Evolutionary conservation across 1,140 invertebrate genomes (phyloP).

Genomic region (Zophobas atratus): DNA sequence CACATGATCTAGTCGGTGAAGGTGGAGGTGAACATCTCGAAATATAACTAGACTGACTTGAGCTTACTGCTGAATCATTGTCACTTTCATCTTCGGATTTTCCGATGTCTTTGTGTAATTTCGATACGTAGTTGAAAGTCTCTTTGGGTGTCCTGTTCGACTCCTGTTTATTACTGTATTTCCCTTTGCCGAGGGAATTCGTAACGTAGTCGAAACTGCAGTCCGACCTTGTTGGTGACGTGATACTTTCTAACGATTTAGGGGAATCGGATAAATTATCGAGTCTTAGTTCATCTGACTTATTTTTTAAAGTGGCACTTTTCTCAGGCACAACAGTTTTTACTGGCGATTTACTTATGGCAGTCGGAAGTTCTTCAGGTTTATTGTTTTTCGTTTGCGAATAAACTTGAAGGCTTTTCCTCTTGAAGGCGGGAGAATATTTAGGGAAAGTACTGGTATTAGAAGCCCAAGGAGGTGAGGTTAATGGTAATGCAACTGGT

Average conservation of each 20-base stretch:
- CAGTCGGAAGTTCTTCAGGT: slow-evolving; percentile 13
- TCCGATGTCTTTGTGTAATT: slow-evolving; percentile 52
- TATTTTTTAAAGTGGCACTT: slow-evolving; percentile 39
- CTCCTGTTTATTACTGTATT: slow-evolving; percentile 24
- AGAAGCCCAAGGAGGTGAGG: slow-evolving; percentile 71
- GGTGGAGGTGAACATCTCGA: slow-evolving; percentile 79
- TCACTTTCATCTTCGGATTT: slow-evolving; percentile 80
- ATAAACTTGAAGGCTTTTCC: slow-evolving; percentile 81
- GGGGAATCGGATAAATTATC: slow-evolving; percentile 65
- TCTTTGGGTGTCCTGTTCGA: slow-evolving; percentile 42
- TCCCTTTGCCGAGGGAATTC: slow-evolving; percentile 63
- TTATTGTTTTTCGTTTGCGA: slow-evolving; percentile 63
- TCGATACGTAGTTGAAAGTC: slow-evolving; percentile 8
- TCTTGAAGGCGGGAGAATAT: slow-evolving; percentile 88
- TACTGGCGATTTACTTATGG: slow-evolving; percentile 23
- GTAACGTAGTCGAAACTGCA: slow-evolving; percentile 70
- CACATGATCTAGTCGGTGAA: slow-evolving; percentile 63
- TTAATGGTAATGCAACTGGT: slow-evolving; percentile 48
- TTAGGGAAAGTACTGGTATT: slow-evolving; percentile 75
- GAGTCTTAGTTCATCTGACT: slow-evolving; percentile 50
- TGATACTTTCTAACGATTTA: slow-evolving; percentile 75
- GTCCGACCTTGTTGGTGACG: slow-evolving; percentile 72
- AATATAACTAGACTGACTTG: slow-evolving; percentile 80
- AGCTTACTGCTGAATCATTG: slow-evolving; percentile 89
- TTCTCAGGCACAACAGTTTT: slow-evolving; percentile 16